Conservation (phyloP, 2,888 invertebrate genomes). For the Pammene aurita region DNA sequence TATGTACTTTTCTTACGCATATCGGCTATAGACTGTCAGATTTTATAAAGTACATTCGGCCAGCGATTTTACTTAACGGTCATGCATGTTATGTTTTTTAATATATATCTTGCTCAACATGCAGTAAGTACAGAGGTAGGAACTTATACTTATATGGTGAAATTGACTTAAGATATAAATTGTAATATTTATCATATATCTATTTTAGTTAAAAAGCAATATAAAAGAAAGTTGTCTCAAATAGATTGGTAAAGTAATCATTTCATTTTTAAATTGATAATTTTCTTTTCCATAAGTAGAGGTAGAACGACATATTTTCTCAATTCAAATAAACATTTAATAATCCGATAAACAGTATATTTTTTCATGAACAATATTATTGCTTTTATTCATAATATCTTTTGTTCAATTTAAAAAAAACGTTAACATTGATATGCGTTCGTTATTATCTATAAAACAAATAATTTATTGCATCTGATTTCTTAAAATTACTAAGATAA, state of each 20-base stretch:
- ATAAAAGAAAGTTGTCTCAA: too few relatives aligned
- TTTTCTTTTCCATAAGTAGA: not conserved
- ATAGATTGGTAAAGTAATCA: not conserved
- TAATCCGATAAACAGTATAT: slow-evolving; percentile 1
- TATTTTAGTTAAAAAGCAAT: too few relatives aligned
- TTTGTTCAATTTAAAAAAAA: slow-evolving; percentile 23
- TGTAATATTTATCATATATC: too few relatives aligned
- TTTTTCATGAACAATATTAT: slow-evolving; percentile 17
- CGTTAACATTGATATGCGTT: slow-evolving; percentile 40
- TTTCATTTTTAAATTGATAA: not conserved
- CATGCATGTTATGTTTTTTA: not conserved
- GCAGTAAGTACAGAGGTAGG: too few relatives aligned
- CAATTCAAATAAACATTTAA: not conserved
- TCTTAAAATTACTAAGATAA: slow-evolving; percentile 46
- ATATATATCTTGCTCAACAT: not conserved
- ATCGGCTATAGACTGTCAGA: too few relatives aligned
- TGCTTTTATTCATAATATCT: slow-evolving; percentile 34
- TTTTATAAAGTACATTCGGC: not conserved
- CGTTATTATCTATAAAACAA: slow-evolving; percentile 45
- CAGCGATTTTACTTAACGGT: not conserved
- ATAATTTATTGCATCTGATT: slow-evolving; percentile 52
- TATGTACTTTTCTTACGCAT: too few relatives aligned
- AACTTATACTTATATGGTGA: too few relatives aligned
- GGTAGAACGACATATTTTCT: too few relatives aligned
- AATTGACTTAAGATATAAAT: too few relatives aligned